These are phyloP conservation scores for Drosophila lacicola DNA, from an alignment of 2,888 invertebrate species.

Conservation along the genomic window DNA sequence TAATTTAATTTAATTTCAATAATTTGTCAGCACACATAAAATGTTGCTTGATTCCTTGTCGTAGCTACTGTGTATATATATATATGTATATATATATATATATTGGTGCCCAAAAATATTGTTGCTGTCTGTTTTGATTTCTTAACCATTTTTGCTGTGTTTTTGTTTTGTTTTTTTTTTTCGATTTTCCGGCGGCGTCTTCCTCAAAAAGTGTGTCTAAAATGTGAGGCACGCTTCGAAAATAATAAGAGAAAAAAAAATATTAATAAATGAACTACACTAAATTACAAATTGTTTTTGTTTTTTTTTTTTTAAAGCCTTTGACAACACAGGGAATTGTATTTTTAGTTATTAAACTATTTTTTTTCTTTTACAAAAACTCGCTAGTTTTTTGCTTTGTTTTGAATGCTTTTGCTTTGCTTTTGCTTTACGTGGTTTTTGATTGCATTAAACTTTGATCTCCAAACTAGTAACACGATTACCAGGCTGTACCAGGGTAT, in stretches of 20 bases:
- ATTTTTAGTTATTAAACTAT: constrained; percentile 26
- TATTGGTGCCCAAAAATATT: constrained; percentile 76
- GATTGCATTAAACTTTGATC: too few species aligned
- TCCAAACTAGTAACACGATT: too few species aligned
- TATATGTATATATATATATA: constrained; percentile 1
- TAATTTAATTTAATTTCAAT: constrained; percentile 7
- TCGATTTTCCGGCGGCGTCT: constrained; percentile 13
- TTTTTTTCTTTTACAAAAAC: constrained; percentile 7
- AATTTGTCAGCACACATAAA: constrained; percentile 41
- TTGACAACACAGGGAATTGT: constrained; percentile 71
- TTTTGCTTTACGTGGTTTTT: constrained; percentile 10
- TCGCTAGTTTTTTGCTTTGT: constrained; percentile 8
- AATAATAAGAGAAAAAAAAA: constrained; percentile 11
- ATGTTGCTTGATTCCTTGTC: constrained; percentile 21
- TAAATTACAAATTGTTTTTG: constrained; percentile 32
- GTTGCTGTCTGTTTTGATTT: constrained; percentile 59
- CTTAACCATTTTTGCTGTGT: constrained; percentile 5
- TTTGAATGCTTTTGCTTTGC: background rate
- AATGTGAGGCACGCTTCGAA: constrained; percentile 60
- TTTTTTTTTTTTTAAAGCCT: constrained; percentile 59
- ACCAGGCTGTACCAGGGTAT: too few species aligned
- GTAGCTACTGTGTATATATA: background rate
- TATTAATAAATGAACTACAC: constrained; percentile 5
- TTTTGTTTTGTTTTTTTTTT: constrained; percentile 21
- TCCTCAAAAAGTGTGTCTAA: constrained; percentile 53